Conservation (phyloP, 2,113 vertebrate genomes). For the Beaufortia kweichowensis region DNA sequence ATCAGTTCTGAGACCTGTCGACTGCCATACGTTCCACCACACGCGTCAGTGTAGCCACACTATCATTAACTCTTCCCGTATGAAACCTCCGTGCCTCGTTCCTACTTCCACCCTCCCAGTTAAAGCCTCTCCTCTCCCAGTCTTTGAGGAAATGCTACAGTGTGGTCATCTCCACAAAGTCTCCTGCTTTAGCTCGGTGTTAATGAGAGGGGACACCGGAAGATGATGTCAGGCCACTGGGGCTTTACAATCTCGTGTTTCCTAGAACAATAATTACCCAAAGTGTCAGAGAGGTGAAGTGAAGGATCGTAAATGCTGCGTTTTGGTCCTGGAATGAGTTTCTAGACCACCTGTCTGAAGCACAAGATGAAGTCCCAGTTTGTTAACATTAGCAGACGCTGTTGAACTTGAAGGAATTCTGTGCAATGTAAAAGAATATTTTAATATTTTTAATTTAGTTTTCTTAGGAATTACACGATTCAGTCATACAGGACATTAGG, state of each 20-base stretch:
- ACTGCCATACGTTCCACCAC: slow-evolving; percentile 30
- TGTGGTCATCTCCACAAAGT: slow-evolving; percentile 36
- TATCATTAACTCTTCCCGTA: slow-evolving; percentile 45
- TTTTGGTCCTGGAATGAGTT: slow-evolving; percentile 25
- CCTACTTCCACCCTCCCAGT: not conserved
- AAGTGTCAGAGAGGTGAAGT: slow-evolving; percentile 5
- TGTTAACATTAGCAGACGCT: not conserved
- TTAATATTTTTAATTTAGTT: slow-evolving; percentile 23
- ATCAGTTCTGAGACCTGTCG: slow-evolving; percentile 29
- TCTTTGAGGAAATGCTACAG: not conserved
- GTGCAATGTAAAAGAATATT: not conserved
- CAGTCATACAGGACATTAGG: slow-evolving; percentile 5
- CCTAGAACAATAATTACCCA: slow-evolving; percentile 45
- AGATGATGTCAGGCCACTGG: slow-evolving; percentile 16
- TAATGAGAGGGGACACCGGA: slow-evolving; percentile 49
- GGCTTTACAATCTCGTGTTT: slow-evolving; percentile 23
- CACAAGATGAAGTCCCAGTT: not conserved
- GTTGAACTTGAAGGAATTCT: not conserved
- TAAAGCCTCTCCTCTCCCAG: not conserved
- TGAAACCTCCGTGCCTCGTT: slow-evolving; percentile 12
- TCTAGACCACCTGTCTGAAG: slow-evolving; percentile 30
- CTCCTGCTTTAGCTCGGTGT: slow-evolving; percentile 31
- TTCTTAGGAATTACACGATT: slow-evolving; percentile 43
- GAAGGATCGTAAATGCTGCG: not conserved
- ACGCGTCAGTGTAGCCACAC: not conserved